Base-by-base conservation (phyloP, 2,113 vertebrate species). In the Megaceryle maxima region DNA sequence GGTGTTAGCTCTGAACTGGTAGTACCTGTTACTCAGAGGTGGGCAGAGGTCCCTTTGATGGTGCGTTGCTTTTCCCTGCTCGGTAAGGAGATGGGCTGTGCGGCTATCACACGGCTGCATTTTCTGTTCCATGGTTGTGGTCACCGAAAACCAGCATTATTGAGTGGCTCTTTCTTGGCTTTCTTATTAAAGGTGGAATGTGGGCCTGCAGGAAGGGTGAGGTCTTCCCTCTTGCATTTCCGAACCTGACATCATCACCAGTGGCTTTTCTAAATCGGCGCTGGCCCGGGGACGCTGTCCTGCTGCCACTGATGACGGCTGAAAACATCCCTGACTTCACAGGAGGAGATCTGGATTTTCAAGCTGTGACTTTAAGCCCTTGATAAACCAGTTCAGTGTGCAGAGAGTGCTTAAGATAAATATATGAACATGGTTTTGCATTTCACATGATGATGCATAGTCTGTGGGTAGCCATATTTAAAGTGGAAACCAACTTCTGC, bases 131-230 rank as follows among this genome's bases (percentile, higher is more conserved):
- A 0, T 37, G 86, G 55, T 6, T 77, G 50, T 39, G 72, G 63
- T 63, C 59, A 20, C 80, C 14, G 50, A 41, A 70, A 83, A 93
- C 16, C 44, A 72, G 0, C 67, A 69, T 90, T 77, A 79, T 77
- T 90, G 80, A 86, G 88, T 87, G 95, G 64, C 68, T 84, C 39
- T 83, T 48, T 80, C 88, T 77, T 92, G 95, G 88, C 87, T 89
- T 91, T 60, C 77, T 75, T 66, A 64, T 68, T 91, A 79, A 96
- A 95, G 95, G 91, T 96, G 94, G 95, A 94, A 95, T 94, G 91
- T 95, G 83, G 94, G 83, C 91, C 89, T 92, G 94, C 95, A 96
- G 96, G 96, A 95, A 96, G 92, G 94, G 94, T 51, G 94, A 92
- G 95, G 94, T 46, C 86, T 91, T 96, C 91, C 91, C 92, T 70